These are phyloP conservation scores for Acrossocheilus fasciatus DNA, from an alignment of 2,797 vertebrate genomes.

Conservation along the genomic window DNA sequence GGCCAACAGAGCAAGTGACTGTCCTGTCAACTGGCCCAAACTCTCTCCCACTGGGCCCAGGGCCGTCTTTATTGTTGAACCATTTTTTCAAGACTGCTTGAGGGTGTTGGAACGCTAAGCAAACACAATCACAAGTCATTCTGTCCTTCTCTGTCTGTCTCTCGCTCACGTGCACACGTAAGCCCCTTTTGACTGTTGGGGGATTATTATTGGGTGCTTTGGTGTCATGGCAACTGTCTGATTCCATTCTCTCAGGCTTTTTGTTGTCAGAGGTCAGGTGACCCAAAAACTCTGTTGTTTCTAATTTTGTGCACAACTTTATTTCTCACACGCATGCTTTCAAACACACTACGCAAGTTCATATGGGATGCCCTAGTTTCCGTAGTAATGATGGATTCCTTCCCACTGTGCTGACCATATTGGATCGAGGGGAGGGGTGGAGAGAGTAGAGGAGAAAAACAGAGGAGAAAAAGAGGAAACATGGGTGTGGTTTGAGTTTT, in stretches of 20 bases:
- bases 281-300: conserved; percentile 40
- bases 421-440: conserved; percentile 31
- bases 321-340: conserved; percentile 33
- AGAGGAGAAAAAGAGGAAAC: conserved; percentile 16
- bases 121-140: conserved; percentile 46
- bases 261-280: conserved; percentile 56
- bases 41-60: background rate
- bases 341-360: conserved; percentile 25
- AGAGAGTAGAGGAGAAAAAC: conserved; percentile 16
- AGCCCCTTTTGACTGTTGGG: conserved; percentile 53
- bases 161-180: conserved; percentile 13
- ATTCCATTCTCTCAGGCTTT: conserved; percentile 50
- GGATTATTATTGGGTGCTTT: conserved; percentile 59
- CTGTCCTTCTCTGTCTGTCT: background rate
- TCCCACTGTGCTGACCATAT: conserved; percentile 42
- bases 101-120: conserved; percentile 36
- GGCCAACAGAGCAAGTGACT: background rate
- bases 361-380: conserved; percentile 61
- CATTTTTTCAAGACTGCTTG: background rate
- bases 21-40: conserved; percentile 2
- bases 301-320: conserved; percentile 32
- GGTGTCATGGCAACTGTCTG: conserved; percentile 59
- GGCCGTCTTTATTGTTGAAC: background rate
- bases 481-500: conserved; percentile 49
- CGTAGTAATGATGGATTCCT: conserved; percentile 54